Conservation (phyloP, 2,113 vertebrate genomes). For the Tinamus guttatus region DNA sequence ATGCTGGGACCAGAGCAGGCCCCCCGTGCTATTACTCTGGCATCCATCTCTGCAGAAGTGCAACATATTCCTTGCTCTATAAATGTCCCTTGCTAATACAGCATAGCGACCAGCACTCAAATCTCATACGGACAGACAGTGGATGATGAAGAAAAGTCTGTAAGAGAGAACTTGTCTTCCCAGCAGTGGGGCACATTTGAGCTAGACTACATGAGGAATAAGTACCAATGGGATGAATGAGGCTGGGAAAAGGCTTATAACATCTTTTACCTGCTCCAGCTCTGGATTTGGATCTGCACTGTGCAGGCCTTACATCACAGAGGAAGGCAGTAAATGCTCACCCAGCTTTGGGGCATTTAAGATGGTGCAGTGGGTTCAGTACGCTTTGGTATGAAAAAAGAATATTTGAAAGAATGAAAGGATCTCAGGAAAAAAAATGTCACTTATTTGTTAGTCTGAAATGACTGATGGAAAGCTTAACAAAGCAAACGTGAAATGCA, state of each 20-base stretch:
- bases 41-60: neutral
- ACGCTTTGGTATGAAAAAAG: neutral
- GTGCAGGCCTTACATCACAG: neutral
- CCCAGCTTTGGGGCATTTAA: neutral
- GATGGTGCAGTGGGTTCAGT: neutral
- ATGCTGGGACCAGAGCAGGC: neutral
- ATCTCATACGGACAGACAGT: neutral
- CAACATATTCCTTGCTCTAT: fast-evolving
- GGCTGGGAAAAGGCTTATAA: neutral
- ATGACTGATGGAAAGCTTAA: neutral
- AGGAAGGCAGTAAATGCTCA: fast-evolving
- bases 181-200: neutral
- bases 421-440: neutral
- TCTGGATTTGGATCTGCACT: neutral
- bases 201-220: neutral
- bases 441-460: neutral
- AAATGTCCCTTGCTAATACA: neutral
- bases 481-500: neutral
- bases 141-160: neutral
- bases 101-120: too few relatives aligned
- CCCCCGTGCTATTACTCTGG: neutral
- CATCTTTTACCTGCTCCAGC: neutral
- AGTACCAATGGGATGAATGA: neutral
- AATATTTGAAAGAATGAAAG: neutral
- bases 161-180: neutral